Percentiles rank a stretch among this genome's conserved stretches.
Conservation (phyloP, 2,888 invertebrate genomes). For the Micoletzkya japonica region DNA sequence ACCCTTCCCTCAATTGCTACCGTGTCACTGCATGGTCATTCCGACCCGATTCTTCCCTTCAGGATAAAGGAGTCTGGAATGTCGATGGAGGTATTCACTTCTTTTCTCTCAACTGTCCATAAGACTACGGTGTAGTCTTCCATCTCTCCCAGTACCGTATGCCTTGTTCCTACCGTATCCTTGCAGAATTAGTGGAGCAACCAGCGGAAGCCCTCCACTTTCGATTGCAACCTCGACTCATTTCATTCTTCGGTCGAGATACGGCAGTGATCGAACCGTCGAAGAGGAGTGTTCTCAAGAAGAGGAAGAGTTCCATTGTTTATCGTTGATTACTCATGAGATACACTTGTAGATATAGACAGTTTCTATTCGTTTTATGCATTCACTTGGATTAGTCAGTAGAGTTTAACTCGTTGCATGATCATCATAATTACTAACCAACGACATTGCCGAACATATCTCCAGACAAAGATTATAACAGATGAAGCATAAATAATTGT, state of each 20-base stretch:
- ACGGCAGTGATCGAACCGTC: conserved; percentile 54
- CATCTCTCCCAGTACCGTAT: not conserved
- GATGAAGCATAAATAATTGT: no score
- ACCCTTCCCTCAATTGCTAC: conserved; percentile 51
- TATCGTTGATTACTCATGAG: conserved; percentile 35
- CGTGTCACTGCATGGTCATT: conserved; percentile 58
- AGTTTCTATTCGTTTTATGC: not conserved
- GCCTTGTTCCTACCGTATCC: not conserved
- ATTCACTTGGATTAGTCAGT: no score
- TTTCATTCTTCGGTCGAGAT: conserved; percentile 59
- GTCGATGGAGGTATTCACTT: conserved; percentile 45
- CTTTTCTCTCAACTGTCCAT: no score
- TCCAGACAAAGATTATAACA: no score
- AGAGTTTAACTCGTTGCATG: no score
- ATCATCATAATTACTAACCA: no score
- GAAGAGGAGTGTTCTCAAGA: conserved; percentile 50
- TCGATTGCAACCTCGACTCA: conserved; percentile 58
- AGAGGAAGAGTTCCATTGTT: conserved; percentile 47
- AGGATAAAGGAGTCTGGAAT: conserved; percentile 59
- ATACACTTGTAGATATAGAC: not conserved
- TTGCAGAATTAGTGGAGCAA: conserved; percentile 56
- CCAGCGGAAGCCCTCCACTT: conserved; percentile 57
- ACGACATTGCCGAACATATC: no score
- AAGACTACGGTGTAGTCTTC: no score
- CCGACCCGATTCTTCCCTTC: conserved; percentile 49